These are phyloP conservation scores for Colinus virginianus DNA, from an alignment of 2,113 vertebrate genomes.

Conservation along the genomic window DNA sequence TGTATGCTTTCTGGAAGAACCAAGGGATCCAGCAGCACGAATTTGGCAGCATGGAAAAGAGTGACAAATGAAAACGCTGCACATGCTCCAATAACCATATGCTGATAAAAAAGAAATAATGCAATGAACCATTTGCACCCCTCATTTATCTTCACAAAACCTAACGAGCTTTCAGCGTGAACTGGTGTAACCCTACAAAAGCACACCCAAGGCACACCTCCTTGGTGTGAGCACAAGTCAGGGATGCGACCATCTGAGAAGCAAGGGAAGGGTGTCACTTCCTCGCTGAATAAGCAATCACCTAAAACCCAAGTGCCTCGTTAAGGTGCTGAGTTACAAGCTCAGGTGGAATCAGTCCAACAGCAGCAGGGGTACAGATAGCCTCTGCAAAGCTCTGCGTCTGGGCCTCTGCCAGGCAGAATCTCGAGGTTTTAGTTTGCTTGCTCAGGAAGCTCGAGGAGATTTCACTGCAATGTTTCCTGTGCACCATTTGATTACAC, in stretches of 20 bases:
- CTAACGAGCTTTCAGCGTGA: background rate
- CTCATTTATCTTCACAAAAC: background rate
- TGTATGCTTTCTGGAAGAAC: background rate
- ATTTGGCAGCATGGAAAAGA: background rate
- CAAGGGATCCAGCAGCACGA: background rate
- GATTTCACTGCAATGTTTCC: conserved; percentile 39
- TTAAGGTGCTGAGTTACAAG: conserved; percentile 20
- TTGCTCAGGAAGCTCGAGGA: background rate
- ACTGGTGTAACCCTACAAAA: background rate
- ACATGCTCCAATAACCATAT: background rate
- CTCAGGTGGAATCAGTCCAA: conserved; percentile 45
- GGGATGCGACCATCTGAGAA: background rate
- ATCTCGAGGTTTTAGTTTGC: background rate
- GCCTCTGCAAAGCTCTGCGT: background rate
- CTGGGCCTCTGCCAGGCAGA: conserved; percentile 24
- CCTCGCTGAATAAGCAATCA: background rate
- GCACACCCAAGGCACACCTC: background rate
- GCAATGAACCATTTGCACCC: background rate
- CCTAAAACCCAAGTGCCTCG: conserved; percentile 18
- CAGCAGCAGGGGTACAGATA: background rate
- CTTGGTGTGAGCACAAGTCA: background rate
- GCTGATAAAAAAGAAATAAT: background rate
- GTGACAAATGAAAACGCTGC: background rate
- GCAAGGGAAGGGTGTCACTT: background rate
- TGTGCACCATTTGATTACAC: conserved; percentile 36